Conservation (phyloP, 2,797 vertebrate genomes). For the Anas flavirostris region DNA sequence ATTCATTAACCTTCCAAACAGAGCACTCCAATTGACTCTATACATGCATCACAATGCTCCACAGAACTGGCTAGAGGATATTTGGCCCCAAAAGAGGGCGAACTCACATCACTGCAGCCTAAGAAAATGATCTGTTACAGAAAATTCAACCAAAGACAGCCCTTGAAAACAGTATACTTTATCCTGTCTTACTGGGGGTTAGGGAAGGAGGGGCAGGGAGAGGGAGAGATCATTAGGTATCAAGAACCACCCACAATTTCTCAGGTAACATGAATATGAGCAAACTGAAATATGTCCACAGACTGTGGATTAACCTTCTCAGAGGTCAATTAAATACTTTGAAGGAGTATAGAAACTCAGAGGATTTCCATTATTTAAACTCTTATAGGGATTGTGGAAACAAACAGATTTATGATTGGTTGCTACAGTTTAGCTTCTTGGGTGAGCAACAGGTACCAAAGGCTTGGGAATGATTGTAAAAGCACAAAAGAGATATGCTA, state of each 20-base stretch:
- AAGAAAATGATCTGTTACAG: neutral
- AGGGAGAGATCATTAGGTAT: neutral
- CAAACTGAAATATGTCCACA: neutral
- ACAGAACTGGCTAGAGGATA: neutral
- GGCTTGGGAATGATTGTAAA: neutral
- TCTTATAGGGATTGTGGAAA: neutral
- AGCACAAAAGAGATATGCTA: neutral
- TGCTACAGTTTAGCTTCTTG: neutral
- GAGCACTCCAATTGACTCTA: neutral
- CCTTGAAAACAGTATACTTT: neutral
- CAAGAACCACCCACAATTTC: neutral
- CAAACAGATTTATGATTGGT: neutral
- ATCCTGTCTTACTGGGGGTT: neutral
- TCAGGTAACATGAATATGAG: neutral
- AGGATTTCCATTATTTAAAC: slow-evolving; percentile 2
- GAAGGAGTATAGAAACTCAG: neutral
- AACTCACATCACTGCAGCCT: neutral
- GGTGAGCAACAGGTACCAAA: neutral
- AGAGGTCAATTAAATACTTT: neutral
- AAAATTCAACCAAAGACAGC: slow-evolving; percentile 21
- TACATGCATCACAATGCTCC: neutral
- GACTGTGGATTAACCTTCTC: neutral
- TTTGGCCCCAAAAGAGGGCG: neutral
- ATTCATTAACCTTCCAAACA: slow-evolving; percentile 41
- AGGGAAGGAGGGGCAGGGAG: no score